Percentiles rank a stretch among this genome's conserved stretches.
These are phyloP conservation scores for Rhagium mordax DNA, from an alignment of 2,888 invertebrate species.

Conservation along the genomic window DNA sequence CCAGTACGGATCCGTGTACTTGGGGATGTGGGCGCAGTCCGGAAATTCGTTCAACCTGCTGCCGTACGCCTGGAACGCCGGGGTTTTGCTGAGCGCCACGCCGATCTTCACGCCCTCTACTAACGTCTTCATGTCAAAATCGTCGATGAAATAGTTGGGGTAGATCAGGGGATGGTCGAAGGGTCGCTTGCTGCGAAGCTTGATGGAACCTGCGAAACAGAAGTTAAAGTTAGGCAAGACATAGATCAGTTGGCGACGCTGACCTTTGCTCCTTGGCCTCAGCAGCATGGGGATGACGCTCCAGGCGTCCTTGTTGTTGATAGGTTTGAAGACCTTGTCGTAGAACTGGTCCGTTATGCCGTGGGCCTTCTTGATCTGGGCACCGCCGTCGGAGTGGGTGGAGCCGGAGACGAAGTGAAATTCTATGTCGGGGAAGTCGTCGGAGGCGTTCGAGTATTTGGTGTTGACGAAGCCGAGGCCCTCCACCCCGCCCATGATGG, in stretches of 20 bases:
- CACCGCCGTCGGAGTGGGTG: conserved; percentile 89
- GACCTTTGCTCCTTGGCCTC: conserved; percentile 87
- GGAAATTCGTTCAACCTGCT: conserved; percentile 85
- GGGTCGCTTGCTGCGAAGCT: conserved; percentile 86
- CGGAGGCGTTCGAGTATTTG: conserved; percentile 83
- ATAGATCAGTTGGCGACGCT: conserved; percentile 56
- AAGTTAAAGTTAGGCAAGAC: neutral
- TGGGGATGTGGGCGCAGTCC: conserved; percentile 79
- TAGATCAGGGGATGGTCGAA: conserved; percentile 91
- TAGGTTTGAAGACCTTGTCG: conserved; percentile 81
- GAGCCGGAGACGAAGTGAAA: conserved; percentile 92
- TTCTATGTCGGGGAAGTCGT: conserved; percentile 92
- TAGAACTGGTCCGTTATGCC: conserved; percentile 84
- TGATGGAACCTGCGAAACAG: conserved; percentile 70
- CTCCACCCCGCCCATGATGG: conserved; percentile 91
- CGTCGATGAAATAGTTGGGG: conserved; percentile 91
- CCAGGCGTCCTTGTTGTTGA: conserved; percentile 86
- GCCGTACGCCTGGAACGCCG: conserved; percentile 82
- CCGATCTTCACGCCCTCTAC: conserved; percentile 91
- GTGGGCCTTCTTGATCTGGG: conserved; percentile 85
- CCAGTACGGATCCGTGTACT: conserved; percentile 85
- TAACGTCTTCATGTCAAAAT: conserved; percentile 84
- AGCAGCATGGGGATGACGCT: conserved; percentile 88
- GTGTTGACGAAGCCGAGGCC: conserved; percentile 89
- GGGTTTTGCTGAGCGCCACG: conserved; percentile 84